These are phyloP conservation scores for Cariama cristata DNA, from an alignment of 2,113 vertebrate species.

Conservation along the genomic window DNA sequence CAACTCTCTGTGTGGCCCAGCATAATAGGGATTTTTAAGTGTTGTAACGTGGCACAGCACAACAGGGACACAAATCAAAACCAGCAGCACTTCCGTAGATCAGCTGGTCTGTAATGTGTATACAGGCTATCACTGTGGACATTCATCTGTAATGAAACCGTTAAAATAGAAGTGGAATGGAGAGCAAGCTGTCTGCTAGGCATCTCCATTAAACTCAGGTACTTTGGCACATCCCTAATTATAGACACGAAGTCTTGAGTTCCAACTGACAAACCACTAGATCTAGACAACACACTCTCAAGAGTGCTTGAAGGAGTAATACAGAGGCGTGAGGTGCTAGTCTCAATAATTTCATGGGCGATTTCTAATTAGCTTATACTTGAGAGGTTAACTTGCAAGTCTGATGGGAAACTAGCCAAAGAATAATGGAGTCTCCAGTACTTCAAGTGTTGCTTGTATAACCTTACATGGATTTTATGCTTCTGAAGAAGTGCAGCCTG, in stretches of 20 bases:
- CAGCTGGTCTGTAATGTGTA: not conserved
- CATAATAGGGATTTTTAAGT: not conserved
- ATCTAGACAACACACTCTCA: not conserved
- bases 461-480: not conserved
- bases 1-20: not conserved
- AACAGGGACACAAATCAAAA: not conserved
- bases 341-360: constrained; percentile 36
- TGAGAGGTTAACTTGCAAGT: constrained; percentile 41
- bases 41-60: not conserved
- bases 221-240: constrained; percentile 62
- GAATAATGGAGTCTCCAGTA: not conserved
- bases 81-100: not conserved
- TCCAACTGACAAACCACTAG: constrained; percentile 60
- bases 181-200: constrained; percentile 2
- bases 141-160: constrained; percentile 3
- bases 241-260: constrained; percentile 43
- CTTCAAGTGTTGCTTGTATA: not conserved
- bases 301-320: constrained; percentile 50
- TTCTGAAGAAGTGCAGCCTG: not conserved
- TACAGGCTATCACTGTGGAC: not conserved
- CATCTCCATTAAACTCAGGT: constrained; percentile 21
- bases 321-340: not conserved
- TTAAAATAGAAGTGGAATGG: not conserved
- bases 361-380: constrained; percentile 51
- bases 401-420: not conserved